Evolutionary conservation across 2,888 invertebrate genomes (phyloP), one percentile per base, ranked within the genome.

Genomic region (Mythimna pallens): DNA sequence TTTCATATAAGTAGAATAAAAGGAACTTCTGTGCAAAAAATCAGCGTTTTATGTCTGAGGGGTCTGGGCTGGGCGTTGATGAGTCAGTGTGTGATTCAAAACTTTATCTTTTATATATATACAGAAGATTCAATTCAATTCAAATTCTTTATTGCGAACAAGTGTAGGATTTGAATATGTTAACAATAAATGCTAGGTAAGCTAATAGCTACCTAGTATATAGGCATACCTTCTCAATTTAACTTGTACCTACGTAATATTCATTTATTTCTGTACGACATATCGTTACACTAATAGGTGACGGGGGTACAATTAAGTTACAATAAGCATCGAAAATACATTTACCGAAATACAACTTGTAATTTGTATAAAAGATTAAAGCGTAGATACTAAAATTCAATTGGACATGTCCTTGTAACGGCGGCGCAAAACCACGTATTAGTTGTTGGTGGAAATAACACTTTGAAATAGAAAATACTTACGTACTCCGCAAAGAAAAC

Each of bases 351-450:
- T 0, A 50, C 36, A 64, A 57, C 17, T 0, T 59, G 12, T 52
- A 22, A 67, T 66, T 34, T 62, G 12, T 58, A 69, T 63, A 22
- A 65, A 55, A 67, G 7, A 64, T 22, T 65, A 34, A 75, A 64
- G 22, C 40, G 7, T 12, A 36, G 6, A 12, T n/a, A 52, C 40
- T 40, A 61, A 57, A 34, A 73, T 73, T 70, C 50, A n/a, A 58
- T 63, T 22, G 20, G 34, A 9, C 2, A 12, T 70, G 54, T 58
- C 73, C 78, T 75, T 73, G 71, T n/a, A 63, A 40, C 55, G 22
- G 25, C 62, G 50, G n/a, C 50, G 22, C 50, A 47, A 55, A 65
- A 73, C 68, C 30, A 8, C 72, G 59, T 69, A 52, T 62, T 62
- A 59, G 7, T 64, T 69, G 12, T 17, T 63, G 30, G 5, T 40